A percentile compares a stretch with the other conserved stretches of the same genome.
phyloP scores from a whole-genome alignment of 2,888 invertebrate genomes.

The Antheraea assamensis region DNA sequence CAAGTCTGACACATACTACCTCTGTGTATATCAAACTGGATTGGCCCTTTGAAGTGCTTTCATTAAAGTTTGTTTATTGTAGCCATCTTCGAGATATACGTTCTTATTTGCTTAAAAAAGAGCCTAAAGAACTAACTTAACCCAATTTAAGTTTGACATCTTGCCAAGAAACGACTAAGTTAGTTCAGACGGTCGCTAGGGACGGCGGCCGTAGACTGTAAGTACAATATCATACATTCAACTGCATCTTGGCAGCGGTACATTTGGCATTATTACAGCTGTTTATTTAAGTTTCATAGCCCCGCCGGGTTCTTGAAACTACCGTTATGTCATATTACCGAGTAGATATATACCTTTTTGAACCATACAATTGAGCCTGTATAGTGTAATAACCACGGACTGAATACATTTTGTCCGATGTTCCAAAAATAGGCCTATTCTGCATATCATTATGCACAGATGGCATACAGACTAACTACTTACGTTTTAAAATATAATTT shows the following conservation, averaged over 20 bases:
- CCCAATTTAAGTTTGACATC: background rate
- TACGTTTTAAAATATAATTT: no score
- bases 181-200: background rate
- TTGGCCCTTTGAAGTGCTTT: no score
- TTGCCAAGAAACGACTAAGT: constrained; percentile 4
- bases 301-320: background rate
- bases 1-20: no score
- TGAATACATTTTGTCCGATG: background rate
- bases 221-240: constrained; percentile 1
- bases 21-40: no score
- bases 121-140: background rate
- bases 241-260: constrained; percentile 4
- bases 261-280: constrained; percentile 9
- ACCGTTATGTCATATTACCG: background rate
- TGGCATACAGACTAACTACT: no score
- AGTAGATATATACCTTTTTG: background rate
- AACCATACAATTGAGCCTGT: background rate
- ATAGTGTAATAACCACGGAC: background rate
- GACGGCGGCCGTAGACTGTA: background rate
- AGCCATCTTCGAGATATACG: no score
- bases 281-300: constrained; percentile 3
- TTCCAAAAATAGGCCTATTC: no score
- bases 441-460: no score
- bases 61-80: no score
- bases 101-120: no score